Evolutionary conservation across 2,888 invertebrate genomes (phyloP).

Genomic region (Eupithecia exiguata): DNA sequence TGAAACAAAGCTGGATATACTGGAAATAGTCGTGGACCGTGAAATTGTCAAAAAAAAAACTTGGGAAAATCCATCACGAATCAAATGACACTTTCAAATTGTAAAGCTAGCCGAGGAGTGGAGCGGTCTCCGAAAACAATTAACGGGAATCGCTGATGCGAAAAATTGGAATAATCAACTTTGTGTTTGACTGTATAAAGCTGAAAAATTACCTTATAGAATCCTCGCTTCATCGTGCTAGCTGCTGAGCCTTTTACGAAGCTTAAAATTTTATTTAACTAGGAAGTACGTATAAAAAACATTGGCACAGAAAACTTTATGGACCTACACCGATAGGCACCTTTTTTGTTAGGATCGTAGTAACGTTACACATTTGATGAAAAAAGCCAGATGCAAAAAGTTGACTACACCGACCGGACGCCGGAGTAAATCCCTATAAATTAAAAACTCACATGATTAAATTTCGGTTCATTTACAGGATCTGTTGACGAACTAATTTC

Average conservation of each 20-base stretch:
- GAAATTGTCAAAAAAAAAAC: conserved; percentile 79
- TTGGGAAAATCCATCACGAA: conserved; percentile 79
- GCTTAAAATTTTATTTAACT: not conserved
- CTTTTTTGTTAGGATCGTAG: not conserved
- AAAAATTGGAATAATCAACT: conserved; percentile 78
- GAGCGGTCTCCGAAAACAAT: conserved; percentile 78
- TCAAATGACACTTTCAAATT: conserved; percentile 82
- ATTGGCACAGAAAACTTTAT: not conserved
- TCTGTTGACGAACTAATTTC: conserved; percentile 51
- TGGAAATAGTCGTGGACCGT: conserved; percentile 69
- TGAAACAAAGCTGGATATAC: conserved; percentile 70
- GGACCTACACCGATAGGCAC: not conserved
- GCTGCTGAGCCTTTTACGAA: not conserved
- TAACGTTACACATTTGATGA: not conserved
- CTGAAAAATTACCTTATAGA: not conserved
- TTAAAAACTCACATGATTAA: conserved; percentile 19
- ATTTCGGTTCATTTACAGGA: conserved; percentile 28
- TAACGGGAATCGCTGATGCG: conserved; percentile 68
- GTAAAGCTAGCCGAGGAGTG: conserved; percentile 79
- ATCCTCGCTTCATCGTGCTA: not conserved
- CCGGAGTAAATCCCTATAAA: not conserved
- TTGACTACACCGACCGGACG: not conserved
- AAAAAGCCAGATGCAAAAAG: not conserved
- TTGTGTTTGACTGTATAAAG: conserved; percentile 7
- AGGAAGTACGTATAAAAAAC: not conserved